A percentile compares a stretch with the other conserved stretches of the same genome.
phyloP scores from a whole-genome alignment of 2,113 vertebrate genomes.

The Litocranius walleri region DNA sequence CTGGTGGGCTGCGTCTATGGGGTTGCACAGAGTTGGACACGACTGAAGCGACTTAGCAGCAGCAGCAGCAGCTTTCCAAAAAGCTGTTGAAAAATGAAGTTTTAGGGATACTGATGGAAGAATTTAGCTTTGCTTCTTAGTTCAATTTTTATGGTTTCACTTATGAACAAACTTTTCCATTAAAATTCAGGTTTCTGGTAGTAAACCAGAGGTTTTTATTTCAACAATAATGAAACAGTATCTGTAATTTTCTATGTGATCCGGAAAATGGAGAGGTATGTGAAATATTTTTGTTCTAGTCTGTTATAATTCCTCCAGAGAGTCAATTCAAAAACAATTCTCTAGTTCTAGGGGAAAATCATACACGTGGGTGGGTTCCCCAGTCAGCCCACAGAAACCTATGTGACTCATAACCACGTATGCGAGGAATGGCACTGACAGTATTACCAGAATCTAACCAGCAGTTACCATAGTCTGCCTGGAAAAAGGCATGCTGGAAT shows the following conservation, averaged over 20 bases:
- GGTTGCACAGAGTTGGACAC: too few relatives aligned
- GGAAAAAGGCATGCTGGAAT: background rate
- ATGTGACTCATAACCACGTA: background rate
- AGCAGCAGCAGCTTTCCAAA: background rate
- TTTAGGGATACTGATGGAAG: background rate
- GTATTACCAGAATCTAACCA: background rate
- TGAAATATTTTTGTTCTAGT: slow-evolving; percentile 2
- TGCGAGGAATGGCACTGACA: background rate
- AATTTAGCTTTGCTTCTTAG: slow-evolving; percentile 1
- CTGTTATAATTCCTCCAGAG: background rate
- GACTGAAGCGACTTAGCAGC: too few relatives aligned
- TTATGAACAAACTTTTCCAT: slow-evolving; percentile 31
- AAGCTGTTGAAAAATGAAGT: slow-evolving; percentile 1
- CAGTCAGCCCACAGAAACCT: slow-evolving; percentile 1
- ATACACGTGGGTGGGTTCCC: background rate
- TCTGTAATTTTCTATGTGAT: slow-evolving; percentile 8
- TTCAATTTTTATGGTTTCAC: slow-evolving; percentile 46
- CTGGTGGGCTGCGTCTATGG: too few relatives aligned
- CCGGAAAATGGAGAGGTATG: background rate
- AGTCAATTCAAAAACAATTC: slow-evolving; percentile 21
- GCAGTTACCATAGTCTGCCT: background rate
- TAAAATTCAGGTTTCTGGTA: slow-evolving; percentile 30
- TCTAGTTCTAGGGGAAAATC: background rate
- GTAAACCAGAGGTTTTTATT: slow-evolving; percentile 18
- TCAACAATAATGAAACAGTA: background rate